Base-by-base conservation (phyloP, 2,113 vertebrate species). In the Limnothrissa miodon region DNA sequence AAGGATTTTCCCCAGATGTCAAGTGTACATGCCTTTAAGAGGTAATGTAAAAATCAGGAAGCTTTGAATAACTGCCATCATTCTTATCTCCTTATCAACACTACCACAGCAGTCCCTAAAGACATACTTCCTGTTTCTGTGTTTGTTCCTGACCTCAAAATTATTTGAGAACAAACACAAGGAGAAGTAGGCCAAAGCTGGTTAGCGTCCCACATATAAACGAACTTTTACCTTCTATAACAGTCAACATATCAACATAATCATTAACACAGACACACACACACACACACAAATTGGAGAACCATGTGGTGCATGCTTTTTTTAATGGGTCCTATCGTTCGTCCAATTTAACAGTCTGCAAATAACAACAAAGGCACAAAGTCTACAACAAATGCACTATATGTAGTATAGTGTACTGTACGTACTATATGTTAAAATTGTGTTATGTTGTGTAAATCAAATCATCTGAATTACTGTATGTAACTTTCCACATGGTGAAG, bases 51-150 rank as follows among this genome's bases (percentile, higher is more conserved):
- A 33, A 74, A 74, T 74, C 66, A 74, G 66, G 66, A 74, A 74
- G 66, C 29, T 36, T 33, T 36, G 66, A 74, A 74, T 74, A 74
- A 74, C 66, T 33, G 66, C 66, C 66, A 13, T 74, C 25, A 13
- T 11, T 33, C 66, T 74, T 74, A 74, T 74, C 66, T 74, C 66
- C 66, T 74, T 74, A 74, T 74, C 33, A 36, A 36, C 66, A 39
- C 66, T 17, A 29, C 66, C 66, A 74, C 29, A 74, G 66, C 66
- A 4, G 29, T 74, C 66, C 33, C 66, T 33, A 74, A 36, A 74
- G 66, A 39, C 66, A 39, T 4, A 1, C 29, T 74, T 74, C 66
- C 66, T 74, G 66, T 74, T 74, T 74, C 66, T 74, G 66, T 36
- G 33, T 33, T 74, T 74, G 66, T 33, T 36, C 66, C 66, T 74